Conservation (phyloP, 2,113 vertebrate genomes). For the Cinclus mexicanus region DNA sequence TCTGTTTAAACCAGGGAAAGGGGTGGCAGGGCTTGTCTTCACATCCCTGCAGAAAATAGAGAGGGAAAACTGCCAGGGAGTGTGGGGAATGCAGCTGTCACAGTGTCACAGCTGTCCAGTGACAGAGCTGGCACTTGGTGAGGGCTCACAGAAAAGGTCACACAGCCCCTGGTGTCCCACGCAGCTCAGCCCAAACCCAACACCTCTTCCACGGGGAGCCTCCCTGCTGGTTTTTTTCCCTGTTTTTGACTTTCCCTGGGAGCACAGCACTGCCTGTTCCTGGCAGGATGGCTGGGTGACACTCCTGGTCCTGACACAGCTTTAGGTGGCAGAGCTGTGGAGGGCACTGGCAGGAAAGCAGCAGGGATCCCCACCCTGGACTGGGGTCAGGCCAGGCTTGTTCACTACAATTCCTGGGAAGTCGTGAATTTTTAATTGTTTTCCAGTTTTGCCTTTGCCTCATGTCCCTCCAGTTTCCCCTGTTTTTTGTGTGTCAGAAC, state of each 20-base stretch:
- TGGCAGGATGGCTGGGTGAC: fast-evolving
- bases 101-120: neutral
- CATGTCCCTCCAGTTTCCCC: neutral
- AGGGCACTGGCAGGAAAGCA: neutral
- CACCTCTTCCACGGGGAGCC: neutral
- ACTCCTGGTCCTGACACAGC: fast-evolving
- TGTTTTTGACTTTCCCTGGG: neutral
- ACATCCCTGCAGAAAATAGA: neutral
- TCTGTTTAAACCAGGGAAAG: neutral
- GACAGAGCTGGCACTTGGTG: neutral
- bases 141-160: neutral
- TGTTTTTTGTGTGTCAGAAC: fast-evolving
- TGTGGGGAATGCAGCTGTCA: fast-evolving
- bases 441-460: neutral
- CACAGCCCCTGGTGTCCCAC: fast-evolving
- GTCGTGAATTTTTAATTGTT: neutral
- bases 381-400: neutral
- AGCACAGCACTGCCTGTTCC: neutral
- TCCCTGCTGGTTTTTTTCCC: fast-evolving
- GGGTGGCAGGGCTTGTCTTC: neutral
- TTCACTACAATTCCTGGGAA: neutral
- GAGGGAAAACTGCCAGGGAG: neutral
- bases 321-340: fast-evolving
- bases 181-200: neutral
- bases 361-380: neutral